Evolutionary conservation across 2,888 invertebrate species (phyloP).

Genomic region (Dusona sp.): DNA sequence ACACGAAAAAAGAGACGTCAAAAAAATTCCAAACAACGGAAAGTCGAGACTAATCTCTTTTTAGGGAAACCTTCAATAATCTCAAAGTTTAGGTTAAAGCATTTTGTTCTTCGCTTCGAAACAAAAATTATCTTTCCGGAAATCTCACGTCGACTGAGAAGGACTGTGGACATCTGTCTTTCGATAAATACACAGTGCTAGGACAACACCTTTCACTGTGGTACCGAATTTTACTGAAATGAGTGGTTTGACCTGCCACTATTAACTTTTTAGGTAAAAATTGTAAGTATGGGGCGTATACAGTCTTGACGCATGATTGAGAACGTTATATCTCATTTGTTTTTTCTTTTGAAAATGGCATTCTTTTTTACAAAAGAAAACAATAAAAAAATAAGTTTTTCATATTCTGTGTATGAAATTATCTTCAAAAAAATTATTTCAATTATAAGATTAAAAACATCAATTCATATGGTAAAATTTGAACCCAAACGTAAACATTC

Average conservation of each 20-base stretch:
- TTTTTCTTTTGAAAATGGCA: background rate
- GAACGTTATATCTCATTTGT: background rate
- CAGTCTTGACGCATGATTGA: background rate
- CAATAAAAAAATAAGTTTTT: background rate
- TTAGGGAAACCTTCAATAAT: constrained; percentile 7
- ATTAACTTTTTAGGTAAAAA: constrained; percentile 11
- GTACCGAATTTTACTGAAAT: background rate
- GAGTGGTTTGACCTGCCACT: background rate
- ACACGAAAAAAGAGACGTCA: background rate
- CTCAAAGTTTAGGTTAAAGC: background rate
- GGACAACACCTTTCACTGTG: background rate
- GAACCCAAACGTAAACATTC: background rate
- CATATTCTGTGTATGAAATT: background rate
- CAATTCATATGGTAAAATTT: background rate
- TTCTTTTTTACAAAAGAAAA: background rate
- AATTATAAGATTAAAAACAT: background rate
- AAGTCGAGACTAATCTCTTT: background rate
- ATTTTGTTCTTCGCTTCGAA: background rate
- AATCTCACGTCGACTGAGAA: background rate
- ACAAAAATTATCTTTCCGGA: constrained; percentile 15
- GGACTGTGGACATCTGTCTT: constrained; percentile 13
- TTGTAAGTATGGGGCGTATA: background rate
- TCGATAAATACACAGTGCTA: background rate
- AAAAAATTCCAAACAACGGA: background rate
- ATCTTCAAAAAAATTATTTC: background rate